A percentile compares a stretch with the other conserved stretches of the same genome.
Evolutionary conservation across 2,113 vertebrate genomes (phyloP).

Genomic region (Narcine bancroftii): DNA sequence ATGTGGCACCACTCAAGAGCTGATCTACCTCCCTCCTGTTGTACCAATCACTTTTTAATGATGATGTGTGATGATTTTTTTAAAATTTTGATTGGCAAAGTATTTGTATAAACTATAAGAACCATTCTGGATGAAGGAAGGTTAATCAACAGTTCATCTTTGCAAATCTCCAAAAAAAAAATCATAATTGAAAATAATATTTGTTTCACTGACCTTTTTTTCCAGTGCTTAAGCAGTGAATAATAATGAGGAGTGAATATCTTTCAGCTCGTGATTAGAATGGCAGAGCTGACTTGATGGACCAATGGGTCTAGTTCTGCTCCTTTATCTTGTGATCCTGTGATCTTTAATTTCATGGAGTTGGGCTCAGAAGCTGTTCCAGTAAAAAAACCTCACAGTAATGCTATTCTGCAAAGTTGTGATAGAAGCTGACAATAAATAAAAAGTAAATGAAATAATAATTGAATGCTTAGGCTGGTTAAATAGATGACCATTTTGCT

Average conservation of each 20-base stretch:
- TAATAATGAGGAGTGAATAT: background rate
- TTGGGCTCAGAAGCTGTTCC: background rate
- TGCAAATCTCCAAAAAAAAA: background rate
- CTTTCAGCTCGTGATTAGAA: too few species aligned
- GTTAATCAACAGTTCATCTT: background rate
- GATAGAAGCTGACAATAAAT: background rate
- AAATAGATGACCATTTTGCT: background rate
- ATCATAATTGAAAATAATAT: background rate
- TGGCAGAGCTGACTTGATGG: too few species aligned
- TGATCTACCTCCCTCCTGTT: too few species aligned
- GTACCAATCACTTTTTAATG: background rate
- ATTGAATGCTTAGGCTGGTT: background rate
- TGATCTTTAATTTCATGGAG: background rate
- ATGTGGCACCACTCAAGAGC: too few species aligned
- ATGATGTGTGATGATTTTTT: background rate
- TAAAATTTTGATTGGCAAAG: constrained; percentile 12
- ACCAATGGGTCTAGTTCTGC: too few species aligned
- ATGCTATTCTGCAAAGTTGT: background rate
- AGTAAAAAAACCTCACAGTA: background rate
- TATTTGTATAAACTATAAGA: background rate
- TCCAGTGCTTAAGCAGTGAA: background rate
- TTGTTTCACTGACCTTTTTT: background rate
- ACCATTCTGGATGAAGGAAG: background rate
- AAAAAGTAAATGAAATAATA: background rate
- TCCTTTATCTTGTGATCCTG: too few species aligned